Evolutionary conservation across 64 coral and sea anemone species (phyloP).

Genomic region (Porites lutea): DNA sequence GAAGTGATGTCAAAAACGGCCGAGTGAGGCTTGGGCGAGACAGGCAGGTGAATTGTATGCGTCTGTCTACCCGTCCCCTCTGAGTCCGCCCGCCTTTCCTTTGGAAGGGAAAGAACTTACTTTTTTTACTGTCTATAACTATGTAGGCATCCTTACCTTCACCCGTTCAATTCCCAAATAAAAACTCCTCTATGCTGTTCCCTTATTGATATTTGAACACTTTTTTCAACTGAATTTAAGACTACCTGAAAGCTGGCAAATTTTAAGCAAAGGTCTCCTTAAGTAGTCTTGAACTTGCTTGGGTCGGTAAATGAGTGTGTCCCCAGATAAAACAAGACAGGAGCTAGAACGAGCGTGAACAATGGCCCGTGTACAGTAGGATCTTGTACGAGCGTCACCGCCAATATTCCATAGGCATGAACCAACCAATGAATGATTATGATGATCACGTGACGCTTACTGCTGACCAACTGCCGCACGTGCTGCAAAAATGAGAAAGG

Average conservation of each 20-base stretch:
- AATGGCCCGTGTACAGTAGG: slow-evolving; percentile 91
- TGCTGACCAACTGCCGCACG: slow-evolving; percentile 68
- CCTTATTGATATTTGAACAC: no score
- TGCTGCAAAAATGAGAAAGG: slow-evolving; percentile 44
- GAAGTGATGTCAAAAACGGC: no score
- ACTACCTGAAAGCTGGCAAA: not conserved
- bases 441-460: slow-evolving; percentile 83
- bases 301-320: slow-evolving; percentile 91
- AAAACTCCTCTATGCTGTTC: no score
- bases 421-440: slow-evolving; percentile 81
- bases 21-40: no score
- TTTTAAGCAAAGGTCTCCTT: not conserved
- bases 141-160: no score
- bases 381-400: slow-evolving; percentile 72
- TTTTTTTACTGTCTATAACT: no score
- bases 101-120: no score
- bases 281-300: slow-evolving; percentile 76
- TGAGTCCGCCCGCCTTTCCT: no score
- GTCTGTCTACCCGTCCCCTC: no score
- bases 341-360: slow-evolving; percentile 84
- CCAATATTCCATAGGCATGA: slow-evolving; percentile 90
- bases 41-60: no score
- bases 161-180: no score
- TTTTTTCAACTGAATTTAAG: no score
- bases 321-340: slow-evolving; percentile 81